Evolutionary conservation across 2,113 vertebrate genomes (phyloP), one percentile per base, ranked within the genome.

Genomic region (Colinus virginianus): DNA sequence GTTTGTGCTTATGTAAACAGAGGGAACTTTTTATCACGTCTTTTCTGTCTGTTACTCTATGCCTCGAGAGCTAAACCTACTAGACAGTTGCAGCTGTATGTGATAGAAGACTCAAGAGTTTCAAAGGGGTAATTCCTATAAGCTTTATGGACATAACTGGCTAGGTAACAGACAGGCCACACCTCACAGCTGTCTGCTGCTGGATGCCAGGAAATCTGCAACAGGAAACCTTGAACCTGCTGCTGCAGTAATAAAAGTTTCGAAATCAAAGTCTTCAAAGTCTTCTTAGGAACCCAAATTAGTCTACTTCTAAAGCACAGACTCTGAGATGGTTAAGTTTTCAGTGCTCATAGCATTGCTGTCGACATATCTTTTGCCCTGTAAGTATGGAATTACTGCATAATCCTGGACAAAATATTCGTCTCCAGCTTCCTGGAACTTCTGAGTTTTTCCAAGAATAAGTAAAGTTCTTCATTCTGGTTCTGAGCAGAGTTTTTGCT

Each of bases 371-470:
- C 46, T 88, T 80, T 75, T 63, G 21, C 72, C 40, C 23, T 78
- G 81, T 61, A 1, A 1, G 4, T 84, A 76, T 76, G 36, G 55
- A 87, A 69, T 89, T 84, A 61, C n/a, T 82, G 63, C 36, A 64
- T 91, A 68, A 72, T 69, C 21, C 38, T 43, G 59, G 42, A 19
- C 46, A 88, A 53, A 80, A 32, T 90, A 42, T 76, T 81, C 90
- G 16, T 15, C 38, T 86, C 51, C 70, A 62, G 48, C 81, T 82
- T 87, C 55, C 71, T 85, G 48, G 30, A 95, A 88, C 28, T 84
- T 61, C 11, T 0, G 30, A 62, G 15, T 45, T 51, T 71, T 67
- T 67, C 62, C 38, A 71, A 48, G 32, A 82, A 16, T 17, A 40
- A 40, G 40, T 12, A 85, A 72, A 79, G 13, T 67, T 59, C 0